A percentile compares a stretch with the other conserved stretches of the same genome.
These are phyloP conservation scores for Rhynchonycteris naso DNA, from an alignment of 2,797 vertebrate species.

Conservation along the genomic window DNA sequence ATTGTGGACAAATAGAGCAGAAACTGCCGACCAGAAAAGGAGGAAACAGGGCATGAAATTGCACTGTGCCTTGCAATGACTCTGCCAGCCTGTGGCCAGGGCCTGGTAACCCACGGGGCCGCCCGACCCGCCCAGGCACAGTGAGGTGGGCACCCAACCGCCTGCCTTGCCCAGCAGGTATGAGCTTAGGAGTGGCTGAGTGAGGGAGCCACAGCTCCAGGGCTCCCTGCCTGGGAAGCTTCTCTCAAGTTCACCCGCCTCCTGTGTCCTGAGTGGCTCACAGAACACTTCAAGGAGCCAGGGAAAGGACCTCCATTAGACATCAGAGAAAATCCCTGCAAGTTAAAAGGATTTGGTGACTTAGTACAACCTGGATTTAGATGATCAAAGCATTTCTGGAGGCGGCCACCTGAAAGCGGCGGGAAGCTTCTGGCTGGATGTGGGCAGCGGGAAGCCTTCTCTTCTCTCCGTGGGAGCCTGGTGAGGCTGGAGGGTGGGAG, in stretches of 20 bases:
- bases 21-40: conserved; percentile 75
- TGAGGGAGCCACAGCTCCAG: accelerated
- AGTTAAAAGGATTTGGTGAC: conserved; percentile 77
- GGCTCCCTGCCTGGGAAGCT: background rate
- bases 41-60: conserved; percentile 80
- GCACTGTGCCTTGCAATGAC: conserved; percentile 66
- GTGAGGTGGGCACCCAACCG: background rate
- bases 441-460: conserved; percentile 7
- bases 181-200: accelerated
- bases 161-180: accelerated
- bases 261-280: background rate
- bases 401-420: conserved; percentile 54
- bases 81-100: background rate
- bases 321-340: conserved; percentile 70
- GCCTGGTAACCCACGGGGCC: conserved; percentile 11
- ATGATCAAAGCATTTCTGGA: conserved; percentile 77
- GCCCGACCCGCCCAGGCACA: background rate
- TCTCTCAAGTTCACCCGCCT: background rate
- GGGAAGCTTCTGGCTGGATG: conserved; percentile 34
- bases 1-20: conserved; percentile 83
- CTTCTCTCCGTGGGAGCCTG: background rate
- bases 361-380: conserved; percentile 76
- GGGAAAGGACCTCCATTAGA: conserved; percentile 39
- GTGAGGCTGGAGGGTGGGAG: background rate
- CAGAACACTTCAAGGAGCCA: background rate